Evolutionary conservation across 2,797 vertebrate genomes (phyloP).

Genomic region (Pempheris klunzingeri): DNA sequence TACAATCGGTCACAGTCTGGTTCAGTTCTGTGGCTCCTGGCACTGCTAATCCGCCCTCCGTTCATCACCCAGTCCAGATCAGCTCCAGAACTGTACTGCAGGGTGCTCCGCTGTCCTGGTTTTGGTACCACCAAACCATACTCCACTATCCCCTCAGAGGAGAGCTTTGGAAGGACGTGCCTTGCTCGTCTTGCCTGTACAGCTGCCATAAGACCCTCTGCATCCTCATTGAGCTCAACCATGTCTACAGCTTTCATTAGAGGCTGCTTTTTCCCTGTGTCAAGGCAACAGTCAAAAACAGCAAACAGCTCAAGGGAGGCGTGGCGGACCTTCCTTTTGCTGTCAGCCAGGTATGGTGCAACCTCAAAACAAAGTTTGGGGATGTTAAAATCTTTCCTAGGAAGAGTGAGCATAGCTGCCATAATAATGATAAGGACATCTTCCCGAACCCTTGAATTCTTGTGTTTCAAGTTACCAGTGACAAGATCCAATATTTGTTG

Average conservation of each 20-base stretch:
- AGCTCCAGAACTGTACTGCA: slow-evolving; percentile 81
- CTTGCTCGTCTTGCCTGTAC: slow-evolving; percentile 91
- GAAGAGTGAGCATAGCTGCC: slow-evolving; percentile 88
- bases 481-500: slow-evolving; percentile 88
- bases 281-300: slow-evolving; percentile 86
- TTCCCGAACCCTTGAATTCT: slow-evolving; percentile 88
- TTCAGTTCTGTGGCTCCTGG: slow-evolving; percentile 83
- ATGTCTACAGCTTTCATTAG: slow-evolving; percentile 90
- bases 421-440: slow-evolving; percentile 90
- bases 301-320: slow-evolving; percentile 92
- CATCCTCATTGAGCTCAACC: slow-evolving; percentile 88
- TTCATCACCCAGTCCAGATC: slow-evolving; percentile 92
- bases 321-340: slow-evolving; percentile 89
- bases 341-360: slow-evolving; percentile 89
- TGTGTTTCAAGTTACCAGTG: slow-evolving; percentile 87
- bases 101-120: slow-evolving; percentile 74
- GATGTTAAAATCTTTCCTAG: slow-evolving; percentile 89
- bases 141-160: slow-evolving; percentile 87
- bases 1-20: slow-evolving; percentile 69
- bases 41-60: slow-evolving; percentile 86
- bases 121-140: slow-evolving; percentile 87
- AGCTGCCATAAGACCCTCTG: slow-evolving; percentile 88
- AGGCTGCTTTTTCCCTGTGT: slow-evolving; percentile 84
- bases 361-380: slow-evolving; percentile 86
- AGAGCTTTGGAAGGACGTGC: slow-evolving; percentile 86